A percentile compares a stretch with the other conserved stretches of the same genome.
These are phyloP conservation scores for Macaca mulatta DNA, from an alignment of 2,113 vertebrate species.

Conservation along the genomic window DNA sequence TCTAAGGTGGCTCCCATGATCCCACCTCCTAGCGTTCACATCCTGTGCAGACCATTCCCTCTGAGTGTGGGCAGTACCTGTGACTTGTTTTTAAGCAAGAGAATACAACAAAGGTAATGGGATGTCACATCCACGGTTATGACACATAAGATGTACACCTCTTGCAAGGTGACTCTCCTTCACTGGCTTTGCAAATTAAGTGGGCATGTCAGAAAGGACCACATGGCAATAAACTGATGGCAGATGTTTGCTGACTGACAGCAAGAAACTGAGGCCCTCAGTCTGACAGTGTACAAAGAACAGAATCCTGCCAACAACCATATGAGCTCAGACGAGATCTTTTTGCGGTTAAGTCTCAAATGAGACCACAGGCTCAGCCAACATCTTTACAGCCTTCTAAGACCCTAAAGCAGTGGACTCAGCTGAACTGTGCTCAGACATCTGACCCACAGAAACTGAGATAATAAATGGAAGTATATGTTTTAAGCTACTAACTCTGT, in stretches of 20 bases:
- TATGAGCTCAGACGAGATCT: not conserved
- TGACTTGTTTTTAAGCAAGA: not conserved
- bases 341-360: not conserved
- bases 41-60: not conserved
- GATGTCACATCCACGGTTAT: not conserved
- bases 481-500: not conserved
- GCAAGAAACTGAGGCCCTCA: not conserved
- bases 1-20: not conserved
- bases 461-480: not conserved
- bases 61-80: not conserved
- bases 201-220: not conserved
- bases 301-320: not conserved
- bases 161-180: not conserved
- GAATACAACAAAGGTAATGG: not conserved
- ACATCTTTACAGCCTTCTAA: not conserved
- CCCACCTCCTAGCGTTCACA: not conserved
- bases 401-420: not conserved
- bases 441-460: not conserved
- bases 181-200: not conserved
- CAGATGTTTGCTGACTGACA: fast-evolving
- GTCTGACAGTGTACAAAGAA: not conserved
- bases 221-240: not conserved
- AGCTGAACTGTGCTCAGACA: not conserved
- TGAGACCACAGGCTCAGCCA: not conserved
- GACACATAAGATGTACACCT: fast-evolving